Percentiles rank a stretch among this genome's conserved stretches.
phyloP scores from a whole-genome alignment of 2,113 vertebrate genomes.

The Esox niger region DNA sequence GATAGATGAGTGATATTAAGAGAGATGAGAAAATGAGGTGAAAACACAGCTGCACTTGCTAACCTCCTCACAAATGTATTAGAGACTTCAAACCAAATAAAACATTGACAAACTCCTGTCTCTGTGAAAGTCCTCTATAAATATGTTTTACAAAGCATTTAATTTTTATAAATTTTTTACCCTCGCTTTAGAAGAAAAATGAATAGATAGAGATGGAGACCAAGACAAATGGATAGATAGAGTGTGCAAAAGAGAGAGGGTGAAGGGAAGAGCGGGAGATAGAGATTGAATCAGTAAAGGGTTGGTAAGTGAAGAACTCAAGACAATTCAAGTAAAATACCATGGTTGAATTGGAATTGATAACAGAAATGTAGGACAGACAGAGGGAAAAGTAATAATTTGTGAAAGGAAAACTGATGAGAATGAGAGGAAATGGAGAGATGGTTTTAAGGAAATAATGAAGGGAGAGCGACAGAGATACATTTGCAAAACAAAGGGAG shows the following conservation, averaged over 20 bases:
- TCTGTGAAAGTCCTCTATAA: too few species aligned
- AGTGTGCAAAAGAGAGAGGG: constrained; percentile 47
- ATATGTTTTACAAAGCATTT: too few species aligned
- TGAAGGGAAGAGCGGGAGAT: constrained; percentile 18
- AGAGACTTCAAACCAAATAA: too few species aligned
- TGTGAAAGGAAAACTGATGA: constrained; percentile 57
- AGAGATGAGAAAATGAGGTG: constrained; percentile 51
- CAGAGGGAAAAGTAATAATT: constrained; percentile 62
- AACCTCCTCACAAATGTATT: too few species aligned
- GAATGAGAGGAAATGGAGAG: constrained; percentile 63
- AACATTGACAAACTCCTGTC: too few species aligned
- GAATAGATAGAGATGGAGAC: too few species aligned
- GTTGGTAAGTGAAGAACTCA: constrained; percentile 36
- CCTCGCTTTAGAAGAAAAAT: too few species aligned
- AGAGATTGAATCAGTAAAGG: constrained; percentile 1
- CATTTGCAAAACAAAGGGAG: constrained; percentile 60
- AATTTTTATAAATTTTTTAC: too few species aligned
- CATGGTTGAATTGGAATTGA: too few species aligned
- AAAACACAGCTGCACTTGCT: too few species aligned
- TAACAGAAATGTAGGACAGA: constrained; percentile 30
- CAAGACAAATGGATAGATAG: too few species aligned
- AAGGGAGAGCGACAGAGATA: constrained; percentile 61
- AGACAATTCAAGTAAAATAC: constrained; percentile 58
- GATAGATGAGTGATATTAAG: constrained; percentile 3
- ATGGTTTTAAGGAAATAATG: constrained; percentile 39